Percentiles rank a stretch among this genome's conserved stretches.
phyloP scores from a whole-genome alignment of 2,888 invertebrate species.

The Scaptomyza cyrtandrae region DNA sequence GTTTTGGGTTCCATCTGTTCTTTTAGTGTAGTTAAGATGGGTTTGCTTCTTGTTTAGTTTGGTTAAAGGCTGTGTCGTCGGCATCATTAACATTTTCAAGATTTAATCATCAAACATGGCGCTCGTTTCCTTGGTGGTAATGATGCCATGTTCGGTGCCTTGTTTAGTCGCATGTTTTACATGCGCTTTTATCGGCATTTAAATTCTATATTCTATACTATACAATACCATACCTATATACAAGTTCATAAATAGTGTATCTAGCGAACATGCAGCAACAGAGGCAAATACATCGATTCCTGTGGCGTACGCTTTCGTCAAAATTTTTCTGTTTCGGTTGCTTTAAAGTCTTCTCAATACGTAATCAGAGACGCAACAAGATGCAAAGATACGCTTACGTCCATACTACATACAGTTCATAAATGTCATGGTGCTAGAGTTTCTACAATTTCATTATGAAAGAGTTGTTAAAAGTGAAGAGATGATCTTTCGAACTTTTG shows the following conservation, averaged over 20 bases:
- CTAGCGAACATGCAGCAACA: neutral
- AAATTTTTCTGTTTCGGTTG: constrained; percentile 18
- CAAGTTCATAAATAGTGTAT: neutral
- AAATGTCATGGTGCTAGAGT: constrained; percentile 8
- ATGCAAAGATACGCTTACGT: constrained; percentile 17
- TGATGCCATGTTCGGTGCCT: constrained; percentile 75
- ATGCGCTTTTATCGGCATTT: constrained; percentile 80
- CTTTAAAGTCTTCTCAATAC: constrained; percentile 11
- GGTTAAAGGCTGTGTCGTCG: constrained; percentile 66
- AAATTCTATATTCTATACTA: constrained; percentile 53
- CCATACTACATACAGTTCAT: constrained; percentile 7
- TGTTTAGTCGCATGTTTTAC: constrained; percentile 78
- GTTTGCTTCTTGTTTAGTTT: constrained; percentile 23
- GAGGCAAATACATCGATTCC: constrained; percentile 12
- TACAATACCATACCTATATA: constrained; percentile 1
- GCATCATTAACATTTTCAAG: constrained; percentile 80
- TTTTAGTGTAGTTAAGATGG: constrained; percentile 18
- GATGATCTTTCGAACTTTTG: neutral
- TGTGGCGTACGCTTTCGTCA: constrained; percentile 49
- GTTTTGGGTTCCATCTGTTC: constrained; percentile 47
- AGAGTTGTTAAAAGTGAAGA: constrained; percentile 14
- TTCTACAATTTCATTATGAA: constrained; percentile 9
- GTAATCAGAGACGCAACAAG: constrained; percentile 23
- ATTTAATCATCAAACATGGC: constrained; percentile 82
- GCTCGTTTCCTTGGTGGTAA: constrained; percentile 71